These are phyloP conservation scores for Colius striatus DNA, from an alignment of 2,113 vertebrate genomes.

Conservation along the genomic window DNA sequence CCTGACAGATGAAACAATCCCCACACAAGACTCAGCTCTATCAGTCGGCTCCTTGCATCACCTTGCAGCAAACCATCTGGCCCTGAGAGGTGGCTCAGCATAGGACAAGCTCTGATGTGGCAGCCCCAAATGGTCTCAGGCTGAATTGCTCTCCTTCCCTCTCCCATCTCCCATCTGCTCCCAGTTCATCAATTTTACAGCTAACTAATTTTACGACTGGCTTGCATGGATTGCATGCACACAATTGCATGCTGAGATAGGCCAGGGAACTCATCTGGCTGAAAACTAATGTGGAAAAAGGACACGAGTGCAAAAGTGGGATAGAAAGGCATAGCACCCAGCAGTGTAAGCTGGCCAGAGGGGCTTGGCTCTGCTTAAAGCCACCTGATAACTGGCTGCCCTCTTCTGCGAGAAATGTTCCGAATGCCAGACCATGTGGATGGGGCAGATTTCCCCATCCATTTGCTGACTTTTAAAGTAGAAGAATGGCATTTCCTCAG, in stretches of 20 bases:
- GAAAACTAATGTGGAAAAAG: background rate
- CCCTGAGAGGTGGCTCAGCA: background rate
- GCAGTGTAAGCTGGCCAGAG: rapidly evolving
- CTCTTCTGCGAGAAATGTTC: background rate
- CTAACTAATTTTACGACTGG: conserved; percentile 2
- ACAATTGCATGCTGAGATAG: background rate
- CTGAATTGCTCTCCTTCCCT: background rate
- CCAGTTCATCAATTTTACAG: background rate
- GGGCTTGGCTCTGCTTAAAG: background rate
- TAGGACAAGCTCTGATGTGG: rapidly evolving
- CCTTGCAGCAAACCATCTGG: background rate
- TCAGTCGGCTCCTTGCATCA: background rate
- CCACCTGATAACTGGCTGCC: background rate
- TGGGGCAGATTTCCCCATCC: background rate
- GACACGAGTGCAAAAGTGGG: background rate
- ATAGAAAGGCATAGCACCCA: background rate
- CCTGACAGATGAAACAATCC: conserved; percentile 18
- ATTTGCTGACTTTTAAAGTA: background rate
- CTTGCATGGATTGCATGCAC: background rate
- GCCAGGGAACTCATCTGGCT: background rate
- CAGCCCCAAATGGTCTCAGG: background rate
- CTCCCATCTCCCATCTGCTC: background rate
- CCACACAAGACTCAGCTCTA: background rate
- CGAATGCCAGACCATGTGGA: background rate
- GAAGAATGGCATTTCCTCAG: background rate